Base-by-base conservation (phyloP, 2,797 vertebrate species). In the Molossus molossus region DNA sequence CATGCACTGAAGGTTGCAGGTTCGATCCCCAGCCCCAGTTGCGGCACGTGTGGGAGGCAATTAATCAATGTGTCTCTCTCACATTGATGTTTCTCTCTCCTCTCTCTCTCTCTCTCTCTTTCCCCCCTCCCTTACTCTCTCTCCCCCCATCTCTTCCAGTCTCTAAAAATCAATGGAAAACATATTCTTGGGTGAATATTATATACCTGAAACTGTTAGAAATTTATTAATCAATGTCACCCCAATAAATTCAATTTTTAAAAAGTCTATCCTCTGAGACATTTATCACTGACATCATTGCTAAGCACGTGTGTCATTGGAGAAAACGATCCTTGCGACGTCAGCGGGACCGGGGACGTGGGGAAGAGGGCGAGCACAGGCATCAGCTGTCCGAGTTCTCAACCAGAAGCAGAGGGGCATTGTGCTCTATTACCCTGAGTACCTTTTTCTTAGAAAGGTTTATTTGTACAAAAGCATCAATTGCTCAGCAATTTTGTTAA, bases 231-330 rank as follows among this genome's bases (percentile, higher is more conserved):
- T 27, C 62, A n/a, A n/a, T 29, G 27, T 65, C 62, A 65, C 29
- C 27, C 27, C 62, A 65, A 29, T n/a, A 65, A 65, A 27, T 65
- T 65, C 62, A 65, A 65, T 45, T 45, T 45, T 45, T 45, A 75
- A 84, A 96, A 87, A 70, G 25, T n/a, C 23, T 70, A 48, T 69
- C 25, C 50, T 91, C 37, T 76, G 72, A 89, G 75, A 79, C 18
- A 58, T 57, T 77, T 81, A 79, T 84, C 80, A 50, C 11, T 25
- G 70, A 48, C 0, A 6, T 75, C 89, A 91, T 69, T 91, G 70
- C 33, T 75, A 73, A 73, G 75, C 18, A 18, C 5, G 9, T 75
- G 23, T 67, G 5, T n/a, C 50, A 18, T 70, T 53, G 25, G 23
- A 57, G 37, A 91, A 87, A 94, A 87, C 11, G 21, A 37, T 62